A percentile compares a stretch with the other conserved stretches of the same genome.
These are phyloP conservation scores for Melanotaenia trifasciata DNA, from an alignment of 2,797 vertebrate species.

Conservation along the genomic window DNA sequence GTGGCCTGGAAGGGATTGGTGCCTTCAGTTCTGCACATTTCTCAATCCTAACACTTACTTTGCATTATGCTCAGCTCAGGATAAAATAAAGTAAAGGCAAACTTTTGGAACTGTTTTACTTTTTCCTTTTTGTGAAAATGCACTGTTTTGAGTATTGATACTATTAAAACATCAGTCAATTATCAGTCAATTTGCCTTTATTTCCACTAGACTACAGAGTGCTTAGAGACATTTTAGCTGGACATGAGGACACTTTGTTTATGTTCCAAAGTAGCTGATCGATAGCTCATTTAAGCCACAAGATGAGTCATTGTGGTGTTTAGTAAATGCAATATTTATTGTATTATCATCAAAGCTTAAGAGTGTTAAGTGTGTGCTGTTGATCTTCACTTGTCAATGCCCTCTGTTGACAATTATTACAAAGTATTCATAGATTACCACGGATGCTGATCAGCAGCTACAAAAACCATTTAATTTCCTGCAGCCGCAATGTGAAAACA, in stretches of 20 bases:
- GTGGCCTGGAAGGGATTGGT: slow-evolving; percentile 75
- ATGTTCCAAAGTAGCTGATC: slow-evolving; percentile 59
- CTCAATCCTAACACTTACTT: slow-evolving; percentile 82
- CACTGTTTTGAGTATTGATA: slow-evolving; percentile 50
- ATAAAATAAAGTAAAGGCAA: slow-evolving; percentile 72
- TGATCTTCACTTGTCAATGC: slow-evolving; percentile 35
- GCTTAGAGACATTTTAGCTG: slow-evolving; percentile 45
- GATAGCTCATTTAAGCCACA: slow-evolving; percentile 55
- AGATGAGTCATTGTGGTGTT: slow-evolving; percentile 29
- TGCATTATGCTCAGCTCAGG: slow-evolving; percentile 80
- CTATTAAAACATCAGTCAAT: slow-evolving; percentile 30
- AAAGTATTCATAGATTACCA: slow-evolving; percentile 32
- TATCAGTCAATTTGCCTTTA: slow-evolving; percentile 51
- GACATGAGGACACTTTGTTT: slow-evolving; percentile 53
- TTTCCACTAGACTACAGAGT: slow-evolving; percentile 51
- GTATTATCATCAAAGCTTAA: slow-evolving; percentile 30
- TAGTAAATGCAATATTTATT: slow-evolving; percentile 30
- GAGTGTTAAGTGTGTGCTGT: slow-evolving; percentile 1
- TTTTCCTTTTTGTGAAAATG: slow-evolving; percentile 56
- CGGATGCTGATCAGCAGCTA: slow-evolving; percentile 30
- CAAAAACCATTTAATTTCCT: slow-evolving; percentile 17
- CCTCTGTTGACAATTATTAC: slow-evolving; percentile 19
- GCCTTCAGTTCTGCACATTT: slow-evolving; percentile 69
- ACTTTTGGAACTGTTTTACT: slow-evolving; percentile 67
- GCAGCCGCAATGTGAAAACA: slow-evolving; percentile 19